Base-by-base conservation (phyloP, 2,888 invertebrate genomes). In the Morpho deidamia region DNA sequence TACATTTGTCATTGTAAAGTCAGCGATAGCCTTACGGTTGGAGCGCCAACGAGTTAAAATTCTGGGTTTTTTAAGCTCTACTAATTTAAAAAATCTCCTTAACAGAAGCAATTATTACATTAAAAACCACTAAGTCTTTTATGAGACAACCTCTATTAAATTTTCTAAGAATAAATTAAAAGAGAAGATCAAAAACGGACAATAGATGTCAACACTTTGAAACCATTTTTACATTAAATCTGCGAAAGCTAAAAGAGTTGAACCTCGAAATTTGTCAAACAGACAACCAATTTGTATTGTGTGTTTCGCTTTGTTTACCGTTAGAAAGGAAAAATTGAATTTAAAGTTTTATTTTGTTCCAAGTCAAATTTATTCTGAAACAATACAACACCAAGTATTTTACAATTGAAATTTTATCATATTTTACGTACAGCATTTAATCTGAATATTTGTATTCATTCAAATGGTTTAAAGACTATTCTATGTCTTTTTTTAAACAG, bases 231-330 rank as follows among this genome's bases (percentile, higher is more conserved):
- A 45, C 49, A 41, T 41, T 12, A 33, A 41, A 48, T 12, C 41
- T 48, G 44, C 44, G 47, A 48, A 45, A 41, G 44, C 40, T 42
- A 53, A 53, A 48, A 49, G 40, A 56, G 44, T 56, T 56, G 45
- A 53, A 46, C 55, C 55, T 55, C 43, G 51, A 55, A 53, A 53
- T 53, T 56, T 48, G 44, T 45, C 48, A 45, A 56, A 48, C 49
- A 48, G 44, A 40, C 42, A 37, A 37, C 49, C 49, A 49, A 45
- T 53, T 56, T 56, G 49, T 49, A 53, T 56, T 56, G 53, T 56
- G 53, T 44, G 53, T 56, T 55, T 55, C 35, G 49, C 56, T 49
- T 56, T 56, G 56, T 56, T 56, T 49, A 49, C 45, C 34, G 45
- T 44, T 41, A 45, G 49, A 44, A 40, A 53, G 41, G 38, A 37